These are phyloP conservation scores for Porites australiensis DNA, from an alignment of 64 coral and sea anemone species.

Conservation along the genomic window DNA sequence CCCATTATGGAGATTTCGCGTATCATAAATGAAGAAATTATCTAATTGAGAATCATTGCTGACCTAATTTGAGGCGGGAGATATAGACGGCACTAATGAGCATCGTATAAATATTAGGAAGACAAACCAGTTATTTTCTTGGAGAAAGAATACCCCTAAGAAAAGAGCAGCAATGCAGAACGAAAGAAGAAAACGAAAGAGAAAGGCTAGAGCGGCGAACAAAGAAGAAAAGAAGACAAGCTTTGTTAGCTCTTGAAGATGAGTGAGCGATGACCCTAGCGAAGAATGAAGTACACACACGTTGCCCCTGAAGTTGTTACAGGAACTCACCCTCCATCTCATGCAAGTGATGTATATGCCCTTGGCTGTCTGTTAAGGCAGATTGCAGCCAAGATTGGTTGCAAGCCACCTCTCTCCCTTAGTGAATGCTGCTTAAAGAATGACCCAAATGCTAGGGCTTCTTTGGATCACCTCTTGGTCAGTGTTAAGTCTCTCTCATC, in stretches of 20 bases:
- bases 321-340: slow-evolving; percentile 49
- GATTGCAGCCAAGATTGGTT: background rate
- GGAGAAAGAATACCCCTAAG: slow-evolving; percentile 45
- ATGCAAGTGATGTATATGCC: slow-evolving; percentile 57
- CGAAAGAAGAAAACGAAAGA: slow-evolving; percentile 30
- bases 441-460: background rate
- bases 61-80: too few species aligned
- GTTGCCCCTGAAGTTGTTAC: slow-evolving; percentile 66
- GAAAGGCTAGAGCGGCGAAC: slow-evolving; percentile 13
- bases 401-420: slow-evolving; percentile 1
- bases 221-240: background rate
- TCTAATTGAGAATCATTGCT: too few species aligned
- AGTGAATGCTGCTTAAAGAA: background rate
- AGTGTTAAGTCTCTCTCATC: background rate
- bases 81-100: background rate
- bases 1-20: too few species aligned
- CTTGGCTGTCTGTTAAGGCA: slow-evolving; percentile 46
- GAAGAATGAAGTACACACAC: slow-evolving; percentile 47
- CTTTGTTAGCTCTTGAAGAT: slow-evolving; percentile 19
- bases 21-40: too few species aligned
- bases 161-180: slow-evolving; percentile 41
- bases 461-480: background rate
- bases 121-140: slow-evolving; percentile 46
- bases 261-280: slow-evolving; percentile 16
- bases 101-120: too few species aligned